phyloP scores from a whole-genome alignment of 2,797 vertebrate species.

The Heterohyrax brucei region DNA sequence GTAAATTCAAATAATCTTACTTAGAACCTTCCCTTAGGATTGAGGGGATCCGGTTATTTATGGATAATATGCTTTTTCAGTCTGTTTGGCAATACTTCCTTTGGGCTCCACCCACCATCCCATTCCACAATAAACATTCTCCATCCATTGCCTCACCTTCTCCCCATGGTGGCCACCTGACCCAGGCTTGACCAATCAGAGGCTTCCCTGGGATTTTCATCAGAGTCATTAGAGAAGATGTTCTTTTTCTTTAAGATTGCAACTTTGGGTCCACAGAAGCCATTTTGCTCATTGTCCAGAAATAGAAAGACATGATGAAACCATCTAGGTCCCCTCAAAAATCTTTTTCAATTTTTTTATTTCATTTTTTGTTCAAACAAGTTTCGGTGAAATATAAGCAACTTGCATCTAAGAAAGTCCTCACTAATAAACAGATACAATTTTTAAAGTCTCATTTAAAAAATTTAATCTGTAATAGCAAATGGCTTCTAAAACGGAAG shows the following conservation, averaged over 20 bases:
- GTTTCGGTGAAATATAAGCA: background rate
- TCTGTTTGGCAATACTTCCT: background rate
- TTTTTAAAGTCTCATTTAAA: background rate
- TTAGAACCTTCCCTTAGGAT: background rate
- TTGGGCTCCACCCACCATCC: background rate
- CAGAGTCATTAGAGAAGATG: background rate
- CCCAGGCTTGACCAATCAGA: background rate
- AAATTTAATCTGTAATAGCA: conserved; percentile 6
- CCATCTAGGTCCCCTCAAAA: background rate
- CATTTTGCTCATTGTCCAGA: background rate
- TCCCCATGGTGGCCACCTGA: background rate
- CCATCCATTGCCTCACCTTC: background rate
- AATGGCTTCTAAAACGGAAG: conserved; percentile 45
- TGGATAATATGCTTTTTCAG: background rate
- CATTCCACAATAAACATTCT: background rate
- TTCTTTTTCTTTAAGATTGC: background rate
- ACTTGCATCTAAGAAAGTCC: background rate
- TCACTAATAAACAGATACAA: background rate
- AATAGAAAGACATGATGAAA: background rate
- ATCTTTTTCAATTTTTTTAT: background rate
- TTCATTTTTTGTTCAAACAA: background rate
- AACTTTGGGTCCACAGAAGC: background rate
- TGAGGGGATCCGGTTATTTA: background rate
- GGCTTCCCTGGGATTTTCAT: conserved; percentile 1
- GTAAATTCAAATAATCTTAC: conserved; percentile 3